Conservation (phyloP, 2,797 vertebrate species). For the Typhlichthys subterraneus region DNA sequence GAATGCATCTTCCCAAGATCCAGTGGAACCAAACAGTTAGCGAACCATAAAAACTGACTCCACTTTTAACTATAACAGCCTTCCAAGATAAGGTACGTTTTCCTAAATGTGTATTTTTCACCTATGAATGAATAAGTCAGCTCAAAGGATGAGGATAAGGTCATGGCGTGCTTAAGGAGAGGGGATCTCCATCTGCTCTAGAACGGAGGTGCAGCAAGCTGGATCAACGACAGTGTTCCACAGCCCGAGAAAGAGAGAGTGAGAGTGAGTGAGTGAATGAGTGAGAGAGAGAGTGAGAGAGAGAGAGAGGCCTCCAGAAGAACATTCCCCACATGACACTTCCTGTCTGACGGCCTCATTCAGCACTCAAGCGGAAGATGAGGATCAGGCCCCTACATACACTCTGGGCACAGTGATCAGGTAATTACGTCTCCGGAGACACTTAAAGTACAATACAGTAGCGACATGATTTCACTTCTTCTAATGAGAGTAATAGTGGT, state of each 20-base stretch:
- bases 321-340: constrained; percentile 73
- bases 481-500: too few species aligned
- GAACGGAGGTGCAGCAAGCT: constrained; percentile 50
- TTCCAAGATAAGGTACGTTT: too few species aligned
- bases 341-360: constrained; percentile 76
- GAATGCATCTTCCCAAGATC: too few species aligned
- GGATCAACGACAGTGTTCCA: constrained; percentile 63
- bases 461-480: too few species aligned
- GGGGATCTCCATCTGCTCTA: constrained; percentile 41
- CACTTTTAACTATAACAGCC: too few species aligned
- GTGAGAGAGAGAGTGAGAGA: not conserved
- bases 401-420: too few species aligned
- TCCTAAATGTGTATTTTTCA: too few species aligned
- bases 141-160: constrained; percentile 18
- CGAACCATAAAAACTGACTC: too few species aligned
- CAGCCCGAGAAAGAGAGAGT: constrained; percentile 47
- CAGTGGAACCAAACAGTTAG: too few species aligned
- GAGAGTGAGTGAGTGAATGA: constrained; percentile 14
- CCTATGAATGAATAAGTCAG: not conserved
- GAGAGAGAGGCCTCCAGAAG: constrained; percentile 60
- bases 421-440: too few species aligned
- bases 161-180: constrained; percentile 12
- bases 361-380: constrained; percentile 63
- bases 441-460: too few species aligned
- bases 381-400: constrained; percentile 5